Evolutionary conservation across 2,797 vertebrate species (phyloP).

Genomic region (Pantherophis alleghaniensis): DNA sequence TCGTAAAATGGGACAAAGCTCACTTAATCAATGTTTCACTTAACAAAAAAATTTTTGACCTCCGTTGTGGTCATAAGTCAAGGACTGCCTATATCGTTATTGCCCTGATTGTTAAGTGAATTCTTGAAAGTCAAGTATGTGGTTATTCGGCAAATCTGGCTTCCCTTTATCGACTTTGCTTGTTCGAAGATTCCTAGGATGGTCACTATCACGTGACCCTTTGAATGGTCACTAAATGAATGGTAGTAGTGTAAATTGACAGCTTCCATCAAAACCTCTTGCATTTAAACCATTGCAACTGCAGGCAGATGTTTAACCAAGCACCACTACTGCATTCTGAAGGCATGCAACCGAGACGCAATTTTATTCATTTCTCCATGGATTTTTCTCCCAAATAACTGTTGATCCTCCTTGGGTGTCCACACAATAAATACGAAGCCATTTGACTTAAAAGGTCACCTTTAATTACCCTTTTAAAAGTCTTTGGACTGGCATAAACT

Average conservation of each 20-base stretch:
- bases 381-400: background rate
- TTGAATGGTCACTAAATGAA: background rate
- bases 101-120: background rate
- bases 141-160: background rate
- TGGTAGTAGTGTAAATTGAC: background rate
- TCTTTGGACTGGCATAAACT: background rate
- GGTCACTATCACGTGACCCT: too few species aligned
- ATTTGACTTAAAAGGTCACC: background rate
- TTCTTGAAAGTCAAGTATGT: background rate
- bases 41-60: too few species aligned
- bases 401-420: background rate
- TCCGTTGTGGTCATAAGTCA: too few species aligned
- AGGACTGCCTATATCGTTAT: background rate
- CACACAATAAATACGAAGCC: background rate
- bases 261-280: background rate
- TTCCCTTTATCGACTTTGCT: background rate
- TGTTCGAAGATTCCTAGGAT: background rate
- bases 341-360: background rate
- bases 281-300: background rate
- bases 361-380: background rate
- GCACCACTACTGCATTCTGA: background rate
- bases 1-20: too few species aligned
- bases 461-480: background rate
- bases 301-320: background rate
- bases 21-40: too few species aligned